phyloP scores from a whole-genome alignment of 2,797 vertebrate genomes.

The Netta rufina region DNA sequence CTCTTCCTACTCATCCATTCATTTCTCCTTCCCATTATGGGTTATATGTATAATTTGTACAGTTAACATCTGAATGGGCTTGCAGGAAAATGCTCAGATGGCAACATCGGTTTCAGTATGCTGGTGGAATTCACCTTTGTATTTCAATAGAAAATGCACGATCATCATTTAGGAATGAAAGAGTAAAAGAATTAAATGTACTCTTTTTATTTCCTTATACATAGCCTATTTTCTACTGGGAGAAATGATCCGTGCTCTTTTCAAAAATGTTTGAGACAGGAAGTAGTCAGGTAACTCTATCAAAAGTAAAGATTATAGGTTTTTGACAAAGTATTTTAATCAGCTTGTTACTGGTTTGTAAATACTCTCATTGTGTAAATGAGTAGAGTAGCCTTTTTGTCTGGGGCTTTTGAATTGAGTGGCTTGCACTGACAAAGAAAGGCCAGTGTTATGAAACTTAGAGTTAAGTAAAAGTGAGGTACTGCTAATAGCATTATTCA shows the following conservation, averaged over 20 bases:
- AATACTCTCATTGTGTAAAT: neutral
- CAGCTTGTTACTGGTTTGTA: neutral
- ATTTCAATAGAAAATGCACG: neutral
- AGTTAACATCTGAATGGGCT: neutral
- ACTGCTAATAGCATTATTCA: neutral
- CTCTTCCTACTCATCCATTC: neutral
- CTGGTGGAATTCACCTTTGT: neutral
- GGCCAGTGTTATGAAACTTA: neutral
- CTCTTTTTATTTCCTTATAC: neutral
- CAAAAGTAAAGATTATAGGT: neutral
- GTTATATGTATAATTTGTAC: neutral
- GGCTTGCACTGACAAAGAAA: slow-evolving; percentile 34
- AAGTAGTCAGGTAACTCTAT: neutral
- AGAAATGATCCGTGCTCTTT: neutral
- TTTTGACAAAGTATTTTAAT: neutral
- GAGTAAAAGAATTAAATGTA: neutral
- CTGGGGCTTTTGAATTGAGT: neutral
- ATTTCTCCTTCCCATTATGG: neutral
- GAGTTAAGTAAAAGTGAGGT: neutral
- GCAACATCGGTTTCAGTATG: neutral
- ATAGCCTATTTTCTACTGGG: neutral
- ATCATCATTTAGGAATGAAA: neutral
- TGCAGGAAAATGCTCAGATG: neutral
- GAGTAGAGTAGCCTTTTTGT: neutral
- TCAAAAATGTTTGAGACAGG: neutral